Evolutionary conservation across 2,888 invertebrate genomes (phyloP), one percentile per base, ranked within the genome.

Genomic region (Oxyteleia sp.): DNA sequence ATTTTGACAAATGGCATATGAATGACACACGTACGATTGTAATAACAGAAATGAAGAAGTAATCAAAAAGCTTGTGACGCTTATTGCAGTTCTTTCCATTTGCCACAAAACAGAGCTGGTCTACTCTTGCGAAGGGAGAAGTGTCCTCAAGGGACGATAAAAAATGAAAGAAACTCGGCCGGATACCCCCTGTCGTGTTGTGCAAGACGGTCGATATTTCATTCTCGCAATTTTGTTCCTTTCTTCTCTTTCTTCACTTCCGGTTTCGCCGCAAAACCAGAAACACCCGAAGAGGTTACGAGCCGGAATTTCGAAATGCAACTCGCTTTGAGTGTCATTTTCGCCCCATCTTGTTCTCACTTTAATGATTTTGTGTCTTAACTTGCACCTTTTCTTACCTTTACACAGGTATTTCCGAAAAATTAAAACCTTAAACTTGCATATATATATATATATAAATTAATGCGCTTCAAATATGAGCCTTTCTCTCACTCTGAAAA

Each of bases 191-290:
- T 43, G 32, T 69, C 45, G 53, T 69, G 69, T 69, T 53, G 69
- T 41, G 47, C 45, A 55, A 38, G 53, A 61, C 63, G 61, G 69
- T 69, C 78, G 63, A 69, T 78, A 78, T 69, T 69, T 78, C 69
- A 78, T 69, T 69, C 41, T 55, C 47, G 47, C 78, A 55, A 53
- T 69, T 78, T 63, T 63, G 35, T 57, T 38, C 53, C 69, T 69
- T 69, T 63, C 51, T 69, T 63, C 55, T 78, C 41, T 15, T 61
- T 55, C 66, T 51, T 35, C 20, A 35, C 63, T 68, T 78, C 47
- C 78, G 53, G 63, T 78, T 78, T 53, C 69, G 45, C 55, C 63
- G 49, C 63, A 61, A 64, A 69, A 71, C 55, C 47, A 49, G 71
- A 79, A 57, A 53, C 47, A 41, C 26, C 47, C 69, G 20, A 71